phyloP scores from a whole-genome alignment of 2,797 vertebrate genomes.

The Lepidocolaptes lacrymiger region DNA sequence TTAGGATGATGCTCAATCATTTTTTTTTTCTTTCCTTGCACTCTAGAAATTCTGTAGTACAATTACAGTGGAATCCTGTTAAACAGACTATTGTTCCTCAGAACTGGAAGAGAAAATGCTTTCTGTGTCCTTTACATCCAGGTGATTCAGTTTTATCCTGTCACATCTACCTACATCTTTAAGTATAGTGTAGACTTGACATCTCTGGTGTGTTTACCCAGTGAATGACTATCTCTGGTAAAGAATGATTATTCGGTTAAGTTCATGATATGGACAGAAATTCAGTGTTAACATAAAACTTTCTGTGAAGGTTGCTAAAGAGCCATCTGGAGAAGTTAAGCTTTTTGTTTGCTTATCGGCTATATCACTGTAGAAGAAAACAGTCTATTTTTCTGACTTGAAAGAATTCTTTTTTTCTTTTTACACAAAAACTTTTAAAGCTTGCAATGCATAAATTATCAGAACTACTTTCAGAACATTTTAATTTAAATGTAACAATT shows the following conservation, averaged over 20 bases:
- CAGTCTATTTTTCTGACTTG: neutral
- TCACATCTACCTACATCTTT: neutral
- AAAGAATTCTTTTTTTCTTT: neutral
- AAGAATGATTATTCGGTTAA: neutral
- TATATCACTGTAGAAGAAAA: neutral
- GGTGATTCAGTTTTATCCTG: neutral
- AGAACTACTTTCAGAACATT: neutral
- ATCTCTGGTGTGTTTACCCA: neutral
- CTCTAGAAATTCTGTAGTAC: neutral
- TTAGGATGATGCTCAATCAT: neutral
- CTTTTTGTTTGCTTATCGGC: neutral
- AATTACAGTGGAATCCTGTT: neutral
- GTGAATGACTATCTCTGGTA: neutral
- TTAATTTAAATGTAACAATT: conserved; percentile 30
- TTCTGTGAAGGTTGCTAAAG: neutral
- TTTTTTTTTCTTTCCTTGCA: neutral
- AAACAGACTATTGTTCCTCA: neutral
- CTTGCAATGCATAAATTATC: neutral
- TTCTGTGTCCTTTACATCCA: neutral
- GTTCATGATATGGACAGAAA: neutral
- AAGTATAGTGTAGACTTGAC: neutral
- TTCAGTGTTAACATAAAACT: neutral
- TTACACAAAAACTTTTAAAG: neutral
- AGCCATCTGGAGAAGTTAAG: neutral
- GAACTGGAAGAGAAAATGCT: neutral